Conservation (phyloP, 2,797 vertebrate genomes). For the Tokudaia tokunoshimensis region DNA sequence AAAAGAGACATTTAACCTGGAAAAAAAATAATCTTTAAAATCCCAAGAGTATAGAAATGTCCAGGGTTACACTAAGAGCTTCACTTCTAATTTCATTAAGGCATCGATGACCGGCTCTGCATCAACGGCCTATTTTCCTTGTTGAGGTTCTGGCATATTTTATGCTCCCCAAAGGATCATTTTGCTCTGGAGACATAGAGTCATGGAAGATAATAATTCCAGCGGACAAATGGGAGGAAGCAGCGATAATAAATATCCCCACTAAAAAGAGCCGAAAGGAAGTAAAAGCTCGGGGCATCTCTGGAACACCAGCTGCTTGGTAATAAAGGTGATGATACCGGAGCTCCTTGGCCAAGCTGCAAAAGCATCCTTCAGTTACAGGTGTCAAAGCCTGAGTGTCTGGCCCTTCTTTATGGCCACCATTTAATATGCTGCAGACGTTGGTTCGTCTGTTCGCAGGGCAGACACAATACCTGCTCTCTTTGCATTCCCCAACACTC, state of each 20-base stretch:
- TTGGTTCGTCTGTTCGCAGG: slow-evolving; percentile 46
- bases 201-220: not conserved
- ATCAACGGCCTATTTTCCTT: not conserved
- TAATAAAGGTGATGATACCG: slow-evolving; percentile 81
- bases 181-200: slow-evolving; percentile 49
- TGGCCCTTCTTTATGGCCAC: slow-evolving; percentile 66
- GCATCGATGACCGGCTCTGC: not conserved
- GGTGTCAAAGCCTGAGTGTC: slow-evolving; percentile 17
- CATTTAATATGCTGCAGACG: slow-evolving; percentile 67
- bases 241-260: slow-evolving; percentile 68
- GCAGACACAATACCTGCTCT: not conserved
- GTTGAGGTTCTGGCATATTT: slow-evolving; percentile 3
- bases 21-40: not conserved
- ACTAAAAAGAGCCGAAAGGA: slow-evolving; percentile 46
- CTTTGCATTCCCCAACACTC: slow-evolving; percentile 32
- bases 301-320: slow-evolving; percentile 76
- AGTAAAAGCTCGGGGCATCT: slow-evolving; percentile 68
- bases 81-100: slow-evolving; percentile 47
- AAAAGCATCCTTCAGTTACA: slow-evolving; percentile 60
- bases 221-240: slow-evolving; percentile 58
- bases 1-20: not conserved
- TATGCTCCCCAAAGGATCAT: not conserved
- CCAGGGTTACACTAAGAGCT: not conserved
- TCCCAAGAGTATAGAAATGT: slow-evolving; percentile 44
- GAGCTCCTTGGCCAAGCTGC: slow-evolving; percentile 38